Evolutionary conservation across 1,140 invertebrate genomes (phyloP).

Genomic region (Alviniconcha marisindica): DNA sequence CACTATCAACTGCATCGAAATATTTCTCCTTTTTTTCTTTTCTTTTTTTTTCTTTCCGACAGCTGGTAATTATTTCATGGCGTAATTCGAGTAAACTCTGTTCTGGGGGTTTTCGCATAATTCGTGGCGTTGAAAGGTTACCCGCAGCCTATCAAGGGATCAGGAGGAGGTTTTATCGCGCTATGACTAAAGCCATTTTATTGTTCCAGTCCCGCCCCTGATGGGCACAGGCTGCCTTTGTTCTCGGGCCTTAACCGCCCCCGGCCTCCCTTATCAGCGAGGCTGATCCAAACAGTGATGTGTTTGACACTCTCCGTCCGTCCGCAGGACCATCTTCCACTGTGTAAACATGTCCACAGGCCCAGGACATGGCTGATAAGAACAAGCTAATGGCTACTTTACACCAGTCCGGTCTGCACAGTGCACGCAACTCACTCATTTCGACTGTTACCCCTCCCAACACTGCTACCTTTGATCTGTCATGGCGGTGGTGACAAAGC

Average conservation of each 20-base stretch:
- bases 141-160: too few relatives aligned
- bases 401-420: not conserved
- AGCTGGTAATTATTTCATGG: too few relatives aligned
- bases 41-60: too few relatives aligned
- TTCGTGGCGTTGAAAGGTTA: too few relatives aligned
- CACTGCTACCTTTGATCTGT: slow-evolving; percentile 18
- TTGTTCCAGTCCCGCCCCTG: too few relatives aligned
- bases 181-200: too few relatives aligned
- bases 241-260: not conserved
- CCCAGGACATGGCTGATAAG: not conserved
- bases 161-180: too few relatives aligned
- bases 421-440: slow-evolving; percentile 11
- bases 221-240: not conserved
- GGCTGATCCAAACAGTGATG: not conserved
- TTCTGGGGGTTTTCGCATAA: too few relatives aligned
- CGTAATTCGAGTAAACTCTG: too few relatives aligned
- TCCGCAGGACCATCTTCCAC: not conserved
- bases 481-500: slow-evolving; percentile 20
- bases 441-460: not conserved
- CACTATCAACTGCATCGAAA: too few relatives aligned
- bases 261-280: not conserved
- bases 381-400: slow-evolving; percentile 19
- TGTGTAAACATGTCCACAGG: not conserved
- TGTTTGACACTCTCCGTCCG: slow-evolving; percentile 21
- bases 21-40: too few relatives aligned